Evolutionary conservation across 2,797 vertebrate species (phyloP), one percentile per base, ranked within the genome.

Genomic region (Hoplostethus atlanticus): DNA sequence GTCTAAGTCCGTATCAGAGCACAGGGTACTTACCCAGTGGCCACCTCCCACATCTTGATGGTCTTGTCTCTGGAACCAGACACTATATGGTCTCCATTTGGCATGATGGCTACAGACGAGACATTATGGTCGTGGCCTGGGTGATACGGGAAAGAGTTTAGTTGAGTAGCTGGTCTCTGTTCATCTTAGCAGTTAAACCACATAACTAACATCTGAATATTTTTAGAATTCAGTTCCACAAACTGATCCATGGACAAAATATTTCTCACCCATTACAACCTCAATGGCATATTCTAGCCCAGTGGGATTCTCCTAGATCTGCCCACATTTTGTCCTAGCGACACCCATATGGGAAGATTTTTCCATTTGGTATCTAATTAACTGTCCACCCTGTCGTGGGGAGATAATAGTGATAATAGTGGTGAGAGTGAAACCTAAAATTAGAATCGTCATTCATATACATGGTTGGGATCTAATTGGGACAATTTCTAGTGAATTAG

Each of bases 1-100:
- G 9, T 47, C 13, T 9, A 4, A 25, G 6, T n/a, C 2, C 21
- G 4, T 44, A 10, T 25, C 4, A 34, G 6, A 55, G 54, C 15
- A 16, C 17, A 3, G 28, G 7, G 1, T 10, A 15, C 97, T 96
- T 92, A 99, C 98, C 98, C 98, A 94, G 97, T 99, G 64, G 98
- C 97, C 81, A 99, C 97, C 92, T 99, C 98, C 98, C 98, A 99
- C 97, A 99, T 98, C 94, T 99, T 99, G 84, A 99, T 99, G 92
- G 97, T 99, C 95, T 99, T 99, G 94, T 99, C 98, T 95, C 98
- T 97, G 83, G 98, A 99, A 79, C 96, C 98, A 85, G 98, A 99
- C 80, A 99, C 96, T 96, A 99, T 98, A 93, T 99, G 97, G 95
- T 99, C 98, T 91, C 97, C 98, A 50, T 99, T 99, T 91, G 98